Percentiles rank a stretch among this genome's conserved stretches.
Evolutionary conservation across 30 jellyfish, hydroid and myxozoan genomes (phyloP).

Genomic region (Phacellophora camtschatica): DNA sequence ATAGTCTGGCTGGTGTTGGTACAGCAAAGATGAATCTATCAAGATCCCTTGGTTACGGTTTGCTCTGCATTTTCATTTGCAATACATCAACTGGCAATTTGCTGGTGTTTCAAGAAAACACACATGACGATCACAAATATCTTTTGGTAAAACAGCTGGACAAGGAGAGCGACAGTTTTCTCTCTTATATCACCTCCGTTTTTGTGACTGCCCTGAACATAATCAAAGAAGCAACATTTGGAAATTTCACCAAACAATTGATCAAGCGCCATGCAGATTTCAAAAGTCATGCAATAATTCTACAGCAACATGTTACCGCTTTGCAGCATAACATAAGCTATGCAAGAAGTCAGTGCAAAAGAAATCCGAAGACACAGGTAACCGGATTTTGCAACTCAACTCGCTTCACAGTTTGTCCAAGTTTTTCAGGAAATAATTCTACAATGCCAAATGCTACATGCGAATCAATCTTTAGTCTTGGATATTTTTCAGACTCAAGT

Average conservation of each 20-base stretch:
- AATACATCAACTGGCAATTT: too few species aligned
- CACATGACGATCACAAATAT: background rate
- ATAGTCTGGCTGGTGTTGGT: too few species aligned
- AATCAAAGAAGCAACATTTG: background rate
- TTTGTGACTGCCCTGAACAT: background rate
- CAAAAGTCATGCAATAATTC: background rate
- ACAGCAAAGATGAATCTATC: too few species aligned
- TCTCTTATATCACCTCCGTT: background rate
- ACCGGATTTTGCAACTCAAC: conserved; percentile 48
- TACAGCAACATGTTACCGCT: background rate
- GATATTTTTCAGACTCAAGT: background rate
- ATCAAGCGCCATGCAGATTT: background rate
- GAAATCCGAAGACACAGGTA: background rate
- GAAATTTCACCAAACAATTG: background rate
- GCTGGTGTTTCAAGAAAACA: conserved; percentile 26
- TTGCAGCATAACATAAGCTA: background rate
- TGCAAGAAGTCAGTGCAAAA: background rate
- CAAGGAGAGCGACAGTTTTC: background rate
- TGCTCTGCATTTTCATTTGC: too few species aligned
- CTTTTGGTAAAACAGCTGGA: conserved; percentile 26
- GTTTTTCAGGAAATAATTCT: background rate
- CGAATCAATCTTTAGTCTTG: background rate
- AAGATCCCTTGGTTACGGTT: too few species aligned
- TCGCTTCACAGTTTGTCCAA: background rate
- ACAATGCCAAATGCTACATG: background rate